These are phyloP conservation scores for Trinectes maculatus DNA, from an alignment of 2,113 vertebrate species.

Conservation along the genomic window DNA sequence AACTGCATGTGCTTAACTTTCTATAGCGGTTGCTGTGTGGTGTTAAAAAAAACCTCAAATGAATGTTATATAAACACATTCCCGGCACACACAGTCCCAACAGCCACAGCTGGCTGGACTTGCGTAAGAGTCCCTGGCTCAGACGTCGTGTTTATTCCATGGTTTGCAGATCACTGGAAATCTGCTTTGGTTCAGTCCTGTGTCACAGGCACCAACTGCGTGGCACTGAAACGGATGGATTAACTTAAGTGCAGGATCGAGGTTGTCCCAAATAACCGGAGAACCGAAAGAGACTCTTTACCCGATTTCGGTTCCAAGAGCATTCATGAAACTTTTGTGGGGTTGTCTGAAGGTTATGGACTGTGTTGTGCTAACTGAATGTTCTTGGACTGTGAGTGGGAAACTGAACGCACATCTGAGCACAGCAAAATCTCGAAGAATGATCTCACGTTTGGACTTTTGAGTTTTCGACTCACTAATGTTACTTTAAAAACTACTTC, in stretches of 20 bases:
- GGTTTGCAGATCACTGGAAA: slow-evolving; percentile 69
- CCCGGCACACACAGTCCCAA: slow-evolving; percentile 62
- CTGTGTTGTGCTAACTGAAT: background rate
- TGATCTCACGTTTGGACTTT: no score
- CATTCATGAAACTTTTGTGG: slow-evolving; percentile 34
- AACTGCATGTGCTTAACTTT: slow-evolving; percentile 23
- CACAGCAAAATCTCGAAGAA: background rate
- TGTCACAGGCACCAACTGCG: slow-evolving; percentile 59
- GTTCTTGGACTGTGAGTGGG: slow-evolving; percentile 1
- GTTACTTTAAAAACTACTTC: no score
- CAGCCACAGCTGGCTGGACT: slow-evolving; percentile 74
- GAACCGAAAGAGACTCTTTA: slow-evolving; percentile 49
- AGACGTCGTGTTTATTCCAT: slow-evolving; percentile 52
- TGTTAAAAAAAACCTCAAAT: slow-evolving; percentile 48
- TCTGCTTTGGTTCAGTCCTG: slow-evolving; percentile 66
- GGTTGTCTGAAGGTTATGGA: slow-evolving; percentile 24
- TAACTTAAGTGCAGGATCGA: slow-evolving; percentile 71
- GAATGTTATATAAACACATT: slow-evolving; percentile 73
- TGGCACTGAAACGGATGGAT: slow-evolving; percentile 63
- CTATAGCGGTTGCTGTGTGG: slow-evolving; percentile 41
- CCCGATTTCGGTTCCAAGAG: slow-evolving; percentile 46
- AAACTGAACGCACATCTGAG: slow-evolving; percentile 2
- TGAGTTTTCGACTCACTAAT: no score
- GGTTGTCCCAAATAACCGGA: slow-evolving; percentile 68
- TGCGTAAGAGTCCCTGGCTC: slow-evolving; percentile 73